Evolutionary conservation across 1,140 invertebrate genomes (phyloP).

Genomic region (Drosophila suzukii): DNA sequence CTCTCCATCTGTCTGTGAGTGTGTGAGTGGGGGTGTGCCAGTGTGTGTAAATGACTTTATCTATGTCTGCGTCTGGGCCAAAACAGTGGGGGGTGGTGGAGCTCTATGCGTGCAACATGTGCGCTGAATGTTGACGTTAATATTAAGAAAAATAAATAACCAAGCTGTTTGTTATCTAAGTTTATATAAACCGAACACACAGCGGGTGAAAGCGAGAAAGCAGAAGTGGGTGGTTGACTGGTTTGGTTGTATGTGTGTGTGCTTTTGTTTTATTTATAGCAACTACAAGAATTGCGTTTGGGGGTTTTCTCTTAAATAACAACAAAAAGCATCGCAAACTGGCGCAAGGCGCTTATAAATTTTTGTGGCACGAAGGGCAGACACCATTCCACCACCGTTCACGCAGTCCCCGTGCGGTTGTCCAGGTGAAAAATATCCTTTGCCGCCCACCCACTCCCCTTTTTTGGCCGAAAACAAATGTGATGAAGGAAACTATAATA

Average conservation of each 20-base stretch:
- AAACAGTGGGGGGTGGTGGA: constrained; percentile 36
- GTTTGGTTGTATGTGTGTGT: constrained; percentile 8
- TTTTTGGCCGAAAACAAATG: constrained; percentile 26
- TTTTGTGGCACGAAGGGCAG: constrained; percentile 53
- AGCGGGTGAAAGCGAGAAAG: constrained; percentile 5
- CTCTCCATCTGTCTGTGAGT: constrained; percentile 21
- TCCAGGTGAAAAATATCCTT: constrained; percentile 53
- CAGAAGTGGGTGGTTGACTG: not conserved
- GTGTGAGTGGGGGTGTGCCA: constrained; percentile 4
- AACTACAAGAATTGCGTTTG: constrained; percentile 79
- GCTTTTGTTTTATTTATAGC: constrained; percentile 77
- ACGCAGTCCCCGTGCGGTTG: constrained; percentile 15
- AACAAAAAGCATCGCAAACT: constrained; percentile 54
- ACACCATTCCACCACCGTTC: not conserved
- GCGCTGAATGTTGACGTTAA: constrained; percentile 83
- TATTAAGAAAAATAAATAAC: constrained; percentile 84
- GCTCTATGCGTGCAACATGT: constrained; percentile 79
- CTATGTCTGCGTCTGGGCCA: constrained; percentile 47
- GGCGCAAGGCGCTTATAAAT: constrained; percentile 77
- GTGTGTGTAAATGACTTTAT: constrained; percentile 76
- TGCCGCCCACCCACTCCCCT: not conserved
- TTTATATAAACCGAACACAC: constrained; percentile 78
- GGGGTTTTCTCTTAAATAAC: constrained; percentile 76
- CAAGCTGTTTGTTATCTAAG: constrained; percentile 83
- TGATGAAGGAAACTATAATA: constrained; percentile 61